Percentiles rank a stretch among this genome's conserved stretches.
These are phyloP conservation scores for Pangasius krempfi DNA, from an alignment of 2,797 vertebrate genomes.

Conservation along the genomic window DNA sequence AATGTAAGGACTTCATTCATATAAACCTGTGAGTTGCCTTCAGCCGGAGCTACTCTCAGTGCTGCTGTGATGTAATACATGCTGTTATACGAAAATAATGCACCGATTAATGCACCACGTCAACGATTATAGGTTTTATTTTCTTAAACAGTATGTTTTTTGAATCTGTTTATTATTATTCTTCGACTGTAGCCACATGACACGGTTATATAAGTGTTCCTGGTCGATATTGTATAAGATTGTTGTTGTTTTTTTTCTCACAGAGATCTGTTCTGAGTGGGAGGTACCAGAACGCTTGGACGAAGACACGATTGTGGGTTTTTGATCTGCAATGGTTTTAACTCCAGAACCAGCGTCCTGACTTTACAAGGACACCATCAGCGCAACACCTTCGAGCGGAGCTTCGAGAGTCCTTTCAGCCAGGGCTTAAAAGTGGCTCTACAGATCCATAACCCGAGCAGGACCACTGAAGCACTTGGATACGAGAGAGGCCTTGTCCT, in stretches of 20 bases:
- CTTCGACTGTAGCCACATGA: background rate
- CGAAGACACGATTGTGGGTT: slow-evolving; percentile 12
- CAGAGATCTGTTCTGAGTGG: slow-evolving; percentile 21
- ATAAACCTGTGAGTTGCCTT: background rate
- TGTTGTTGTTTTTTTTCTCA: background rate
- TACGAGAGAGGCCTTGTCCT: slow-evolving; percentile 29
- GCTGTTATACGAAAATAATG: background rate
- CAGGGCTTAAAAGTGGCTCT: slow-evolving; percentile 18
- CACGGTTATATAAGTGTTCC: background rate
- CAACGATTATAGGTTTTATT: background rate
- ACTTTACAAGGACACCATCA: slow-evolving; percentile 22
- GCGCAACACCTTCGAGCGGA: slow-evolving; percentile 1
- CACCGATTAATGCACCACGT: background rate
- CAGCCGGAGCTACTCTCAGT: background rate
- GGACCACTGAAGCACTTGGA: slow-evolving; percentile 31
- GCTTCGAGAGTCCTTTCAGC: slow-evolving; percentile 11
- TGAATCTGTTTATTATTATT: background rate
- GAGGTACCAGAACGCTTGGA: slow-evolving; percentile 14
- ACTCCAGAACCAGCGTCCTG: slow-evolving; percentile 19
- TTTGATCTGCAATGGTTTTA: slow-evolving; percentile 35
- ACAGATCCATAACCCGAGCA: slow-evolving; percentile 34
- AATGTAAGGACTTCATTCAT: background rate
- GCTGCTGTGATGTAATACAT: background rate
- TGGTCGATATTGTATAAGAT: background rate
- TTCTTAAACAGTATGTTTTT: background rate